Evolutionary conservation across 1,140 invertebrate species (phyloP), one percentile per base, ranked within the genome.

Genomic region (Drosophila novamexicana): DNA sequence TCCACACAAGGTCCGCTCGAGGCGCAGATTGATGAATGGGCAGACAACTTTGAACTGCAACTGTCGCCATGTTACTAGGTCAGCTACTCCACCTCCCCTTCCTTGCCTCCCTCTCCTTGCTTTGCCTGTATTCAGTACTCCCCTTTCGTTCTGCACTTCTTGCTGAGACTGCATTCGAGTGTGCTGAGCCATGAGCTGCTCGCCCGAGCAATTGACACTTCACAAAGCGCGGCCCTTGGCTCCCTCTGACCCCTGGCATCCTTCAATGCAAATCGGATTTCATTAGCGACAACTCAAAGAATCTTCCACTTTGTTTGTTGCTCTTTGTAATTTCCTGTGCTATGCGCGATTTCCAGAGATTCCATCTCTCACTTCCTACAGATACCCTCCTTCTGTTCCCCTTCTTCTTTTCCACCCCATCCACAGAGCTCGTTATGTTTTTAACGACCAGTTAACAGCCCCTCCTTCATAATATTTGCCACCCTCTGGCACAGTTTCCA

Each of bases 201-300:
- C 42, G 65, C 52, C 14, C 59, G 29, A 34, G 63, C 70, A 62
- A 57, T 81, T 74, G 73, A 62, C 78, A 71, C 52, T 75, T 58
- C 22, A 67, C 63, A 76, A 71, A 59, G 57, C 29, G 12, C 29
- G 12, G 18, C 7, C 14, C n/a, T 22, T 40, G 7, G 2, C 47
- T 42, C 9, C 12, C 10, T 0, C 14, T 42, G 22, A 18, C 9
- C 14, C 9, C 44, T 44, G 12, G 36, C 16, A 39, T 40, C 50
- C 18, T 72, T 59, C n/a, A 73, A 61, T 82, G 73, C 76, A 82
- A 88, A 88, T 88, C 67, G 72, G 71, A 86, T 86, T 82, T 82
- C 83, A 86, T 86, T 86, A 86, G 68, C 76, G 72, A 86, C 79
- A 88, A 68, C 77, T 86, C 71, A 79, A 79, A 79, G 72, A 61